Conservation (phyloP, 2,888 invertebrate genomes). For the Loripinus fragilis region DNA sequence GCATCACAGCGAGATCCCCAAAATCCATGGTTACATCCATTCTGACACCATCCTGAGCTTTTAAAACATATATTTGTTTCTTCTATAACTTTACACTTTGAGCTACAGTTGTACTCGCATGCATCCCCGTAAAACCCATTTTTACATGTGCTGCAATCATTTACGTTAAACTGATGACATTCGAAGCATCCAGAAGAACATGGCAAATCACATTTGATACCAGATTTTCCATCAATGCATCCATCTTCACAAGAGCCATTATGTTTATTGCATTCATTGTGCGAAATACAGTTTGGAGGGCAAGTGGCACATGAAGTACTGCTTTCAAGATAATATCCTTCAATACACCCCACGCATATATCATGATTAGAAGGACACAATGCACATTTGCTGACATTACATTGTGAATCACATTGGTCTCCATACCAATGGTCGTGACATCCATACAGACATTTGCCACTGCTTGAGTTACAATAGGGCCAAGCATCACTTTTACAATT, state of each 20-base stretch:
- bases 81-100: not conserved
- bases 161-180: not conserved
- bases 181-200: not conserved
- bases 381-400: not conserved
- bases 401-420: not conserved
- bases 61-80: not conserved
- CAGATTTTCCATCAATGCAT: not conserved
- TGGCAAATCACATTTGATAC: not conserved
- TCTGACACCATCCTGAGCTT: not conserved
- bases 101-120: not conserved
- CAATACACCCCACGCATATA: not conserved
- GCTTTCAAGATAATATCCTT: not conserved
- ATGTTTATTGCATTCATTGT: not conserved
- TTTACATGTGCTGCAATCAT: not conserved
- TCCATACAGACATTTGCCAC: not conserved
- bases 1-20: not conserved
- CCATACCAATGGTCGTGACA: not conserved
- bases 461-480: not conserved
- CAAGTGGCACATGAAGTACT: not conserved
- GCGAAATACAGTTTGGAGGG: not conserved
- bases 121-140: not conserved
- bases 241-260: not conserved
- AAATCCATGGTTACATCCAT: not conserved
- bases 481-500: not conserved
- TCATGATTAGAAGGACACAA: not conserved